phyloP scores from a whole-genome alignment of 2,797 vertebrate species.

The Mustela erminea region DNA sequence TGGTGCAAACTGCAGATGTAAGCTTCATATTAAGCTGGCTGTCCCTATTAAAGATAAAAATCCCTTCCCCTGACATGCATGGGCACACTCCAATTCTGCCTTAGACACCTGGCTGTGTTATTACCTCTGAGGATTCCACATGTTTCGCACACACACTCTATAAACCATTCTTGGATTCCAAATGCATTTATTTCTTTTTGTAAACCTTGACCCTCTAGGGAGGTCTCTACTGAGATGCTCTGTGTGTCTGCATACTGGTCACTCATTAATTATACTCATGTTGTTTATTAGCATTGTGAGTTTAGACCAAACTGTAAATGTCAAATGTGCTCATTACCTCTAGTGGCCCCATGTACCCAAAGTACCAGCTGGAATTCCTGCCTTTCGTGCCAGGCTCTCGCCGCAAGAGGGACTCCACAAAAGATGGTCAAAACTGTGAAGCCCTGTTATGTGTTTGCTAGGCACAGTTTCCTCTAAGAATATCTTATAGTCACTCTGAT shows the following conservation, averaged over 20 bases:
- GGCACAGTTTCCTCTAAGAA: not conserved
- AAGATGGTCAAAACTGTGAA: constrained; percentile 46
- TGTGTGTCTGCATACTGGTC: constrained; percentile 49
- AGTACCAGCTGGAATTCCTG: constrained; percentile 60
- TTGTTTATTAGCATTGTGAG: constrained; percentile 48
- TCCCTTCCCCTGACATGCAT: not conserved
- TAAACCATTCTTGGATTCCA: constrained; percentile 63
- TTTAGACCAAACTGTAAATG: constrained; percentile 79
- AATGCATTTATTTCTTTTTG: constrained; percentile 38
- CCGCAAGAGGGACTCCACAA: not conserved
- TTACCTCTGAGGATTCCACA: constrained; percentile 30
- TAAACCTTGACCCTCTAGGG: constrained; percentile 58
- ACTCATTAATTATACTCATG: constrained; percentile 64
- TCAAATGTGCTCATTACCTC: constrained; percentile 75
- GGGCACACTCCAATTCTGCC: not conserved
- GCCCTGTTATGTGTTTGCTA: not conserved
- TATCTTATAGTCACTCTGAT: constrained; percentile 26
- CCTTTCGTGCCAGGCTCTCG: constrained; percentile 48
- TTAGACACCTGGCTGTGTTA: constrained; percentile 53
- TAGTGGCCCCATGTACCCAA: constrained; percentile 46
- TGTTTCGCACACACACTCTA: constrained; percentile 67
- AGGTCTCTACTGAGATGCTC: constrained; percentile 59
- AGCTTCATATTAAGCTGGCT: constrained; percentile 2
- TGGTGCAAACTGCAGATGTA: not conserved
- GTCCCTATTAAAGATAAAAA: constrained; percentile 63